These are phyloP conservation scores for Agrotis exclamationis DNA, from an alignment of 2,888 invertebrate species.

Conservation along the genomic window DNA sequence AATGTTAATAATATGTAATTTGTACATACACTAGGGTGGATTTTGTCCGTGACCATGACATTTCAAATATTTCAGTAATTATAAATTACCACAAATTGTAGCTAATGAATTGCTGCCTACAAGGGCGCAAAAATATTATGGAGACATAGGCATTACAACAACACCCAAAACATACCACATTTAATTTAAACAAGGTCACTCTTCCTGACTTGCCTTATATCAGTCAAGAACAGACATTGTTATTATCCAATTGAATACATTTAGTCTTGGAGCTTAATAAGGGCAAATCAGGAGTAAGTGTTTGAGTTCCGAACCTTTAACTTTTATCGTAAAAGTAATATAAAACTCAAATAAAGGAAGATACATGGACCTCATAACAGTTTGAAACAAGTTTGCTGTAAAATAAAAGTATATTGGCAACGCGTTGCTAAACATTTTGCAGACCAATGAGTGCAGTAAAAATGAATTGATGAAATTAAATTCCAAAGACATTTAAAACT, in stretches of 20 bases:
- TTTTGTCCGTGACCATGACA: not conserved
- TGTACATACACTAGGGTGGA: not conserved
- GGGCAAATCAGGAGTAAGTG: slow-evolving; percentile 68
- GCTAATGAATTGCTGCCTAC: no score
- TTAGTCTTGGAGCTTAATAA: slow-evolving; percentile 72
- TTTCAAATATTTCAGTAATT: no score
- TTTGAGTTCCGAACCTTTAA: slow-evolving; percentile 60
- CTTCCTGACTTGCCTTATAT: slow-evolving; percentile 52
- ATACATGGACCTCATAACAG: slow-evolving; percentile 42
- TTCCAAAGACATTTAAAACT: no score
- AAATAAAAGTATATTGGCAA: slow-evolving; percentile 13
- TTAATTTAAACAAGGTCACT: slow-evolving; percentile 44
- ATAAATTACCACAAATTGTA: no score
- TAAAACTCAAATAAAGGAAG: slow-evolving; percentile 53
- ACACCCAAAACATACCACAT: slow-evolving; percentile 24
- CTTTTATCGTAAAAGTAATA: slow-evolving; percentile 46
- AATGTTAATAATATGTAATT: not conserved
- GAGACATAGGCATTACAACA: not conserved
- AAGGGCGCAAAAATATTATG: no score
- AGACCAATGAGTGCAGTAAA: no score
- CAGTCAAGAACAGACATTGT: slow-evolving; percentile 69
- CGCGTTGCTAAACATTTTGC: not conserved
- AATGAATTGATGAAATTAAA: no score
- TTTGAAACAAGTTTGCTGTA: slow-evolving; percentile 24
- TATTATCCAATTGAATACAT: slow-evolving; percentile 83